These are phyloP conservation scores for Spialia ferax DNA, from an alignment of 2,888 invertebrate species.

Conservation along the genomic window DNA sequence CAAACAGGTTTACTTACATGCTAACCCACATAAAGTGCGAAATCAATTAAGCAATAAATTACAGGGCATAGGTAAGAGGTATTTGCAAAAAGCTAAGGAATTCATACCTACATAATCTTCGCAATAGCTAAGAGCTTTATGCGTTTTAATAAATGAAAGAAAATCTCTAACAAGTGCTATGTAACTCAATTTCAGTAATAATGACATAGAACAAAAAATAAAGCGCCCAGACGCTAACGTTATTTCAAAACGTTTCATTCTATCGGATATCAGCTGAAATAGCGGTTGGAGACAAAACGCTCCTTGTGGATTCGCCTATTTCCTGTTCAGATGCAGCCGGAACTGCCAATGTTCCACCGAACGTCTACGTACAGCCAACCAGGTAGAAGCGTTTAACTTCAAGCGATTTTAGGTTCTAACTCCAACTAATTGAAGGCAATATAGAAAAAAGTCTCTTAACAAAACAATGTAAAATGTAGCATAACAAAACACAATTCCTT, in stretches of 20 bases:
- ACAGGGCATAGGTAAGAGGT: not conserved
- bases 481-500: conserved; percentile 8
- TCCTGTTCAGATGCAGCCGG: conserved; percentile 78
- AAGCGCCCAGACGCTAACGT: not conserved
- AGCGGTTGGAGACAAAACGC: conserved; percentile 66
- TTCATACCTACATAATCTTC: not conserved
- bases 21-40: not conserved
- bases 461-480: not conserved
- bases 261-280: conserved; percentile 57
- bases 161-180: no score
- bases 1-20: conserved; percentile 3
- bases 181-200: not conserved
- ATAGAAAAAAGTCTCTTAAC: not conserved
- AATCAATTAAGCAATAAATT: conserved; percentile 13
- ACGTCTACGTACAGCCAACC: conserved; percentile 43
- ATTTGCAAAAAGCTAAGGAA: not conserved
- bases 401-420: conserved; percentile 24
- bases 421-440: not conserved
- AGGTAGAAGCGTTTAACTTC: conserved; percentile 7
- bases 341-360: conserved; percentile 50
- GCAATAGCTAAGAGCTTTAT: not conserved
- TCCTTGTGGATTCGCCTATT: conserved; percentile 70
- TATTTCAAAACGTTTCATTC: conserved; percentile 15
- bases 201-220: not conserved
- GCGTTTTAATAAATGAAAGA: not conserved